Evolutionary conservation across 2,888 invertebrate genomes (phyloP), one percentile per base, ranked within the genome.

Genomic region (Patella caerulea): DNA sequence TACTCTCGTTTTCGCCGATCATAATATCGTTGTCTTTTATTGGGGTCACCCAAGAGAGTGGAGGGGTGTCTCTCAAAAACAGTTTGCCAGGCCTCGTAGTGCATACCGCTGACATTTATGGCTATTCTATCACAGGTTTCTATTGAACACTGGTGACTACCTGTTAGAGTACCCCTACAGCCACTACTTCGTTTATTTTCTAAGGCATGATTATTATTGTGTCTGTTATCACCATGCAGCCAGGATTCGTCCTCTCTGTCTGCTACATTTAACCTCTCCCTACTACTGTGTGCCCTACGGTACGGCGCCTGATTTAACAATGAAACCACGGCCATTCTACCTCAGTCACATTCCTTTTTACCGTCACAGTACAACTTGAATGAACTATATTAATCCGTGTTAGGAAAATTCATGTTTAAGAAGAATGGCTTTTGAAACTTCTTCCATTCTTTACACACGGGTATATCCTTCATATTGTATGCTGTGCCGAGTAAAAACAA

Each of bases 61-160:
- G 88, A 87, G 2, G 92, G 92, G 73, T 91, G 91, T 71, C 83
- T 82, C 73, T 92, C 88, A 19, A 92, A 85, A 19, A 90, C 84
- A 71, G 87, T 88, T 45, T 88, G 85, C 83, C 91, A 88, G 11
- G 90, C 89, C 79, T 91, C 91, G 78, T 90, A 92, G 82, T 90
- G 88, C 85, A 90, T 88, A 14, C 92, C 92, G 77, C 91, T 90
- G 15, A 92, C 91, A 83, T 92, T 92, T 78, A 92, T 90, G 0
- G 88, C 88, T 52, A 92, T 87, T 29, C 90, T 80, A 77, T 91
- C 90, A 79, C 91, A 91, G 2, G 90, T 90, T 29, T 83, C 81
- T 19, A 88, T 79, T 52, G 82, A 82, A 79, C 91, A 90, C 73
- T 83, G 83, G 81, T 90, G 90, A 17, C 84, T 82, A 19, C 83